These are phyloP conservation scores for Natrix natrix DNA, from an alignment of 2,797 vertebrate species.

Conservation along the genomic window DNA sequence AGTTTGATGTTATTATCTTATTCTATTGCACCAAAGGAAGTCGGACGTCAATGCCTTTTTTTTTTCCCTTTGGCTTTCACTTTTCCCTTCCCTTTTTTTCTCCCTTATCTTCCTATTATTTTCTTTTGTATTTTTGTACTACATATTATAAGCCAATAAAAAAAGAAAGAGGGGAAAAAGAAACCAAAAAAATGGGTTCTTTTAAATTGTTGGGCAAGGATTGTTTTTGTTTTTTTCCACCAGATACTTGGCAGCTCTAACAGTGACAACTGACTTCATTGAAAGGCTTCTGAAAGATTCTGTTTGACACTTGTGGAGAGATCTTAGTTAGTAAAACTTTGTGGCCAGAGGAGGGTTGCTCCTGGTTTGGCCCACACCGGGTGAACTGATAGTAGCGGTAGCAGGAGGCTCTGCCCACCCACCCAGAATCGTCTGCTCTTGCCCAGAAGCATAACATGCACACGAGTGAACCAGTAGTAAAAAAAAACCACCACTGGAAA, in stretches of 20 bases:
- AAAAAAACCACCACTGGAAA: too few relatives aligned
- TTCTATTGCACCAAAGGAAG: not conserved
- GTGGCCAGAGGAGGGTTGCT: too few relatives aligned
- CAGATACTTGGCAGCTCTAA: not conserved
- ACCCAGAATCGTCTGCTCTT: too few relatives aligned
- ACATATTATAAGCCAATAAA: not conserved
- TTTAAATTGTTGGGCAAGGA: not conserved
- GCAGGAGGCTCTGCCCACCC: too few relatives aligned
- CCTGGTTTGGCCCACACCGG: too few relatives aligned
- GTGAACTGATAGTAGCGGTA: too few relatives aligned
- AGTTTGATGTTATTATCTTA: not conserved
- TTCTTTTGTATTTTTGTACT: not conserved
- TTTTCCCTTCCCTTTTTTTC: not conserved
- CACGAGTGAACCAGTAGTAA: too few relatives aligned
- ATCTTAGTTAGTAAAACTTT: not conserved
- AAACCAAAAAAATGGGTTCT: not conserved
- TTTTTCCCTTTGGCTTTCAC: not conserved
- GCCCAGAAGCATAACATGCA: too few relatives aligned
- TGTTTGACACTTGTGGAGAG: not conserved
- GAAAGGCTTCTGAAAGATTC: not conserved
- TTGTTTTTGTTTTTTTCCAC: not conserved
- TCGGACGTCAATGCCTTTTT: not conserved
- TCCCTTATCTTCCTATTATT: not conserved
- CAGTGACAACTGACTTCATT: not conserved
- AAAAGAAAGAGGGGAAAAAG: not conserved